Evolutionary conservation across 2,888 invertebrate genomes (phyloP).

Genomic region (Luperina nickerlii): DNA sequence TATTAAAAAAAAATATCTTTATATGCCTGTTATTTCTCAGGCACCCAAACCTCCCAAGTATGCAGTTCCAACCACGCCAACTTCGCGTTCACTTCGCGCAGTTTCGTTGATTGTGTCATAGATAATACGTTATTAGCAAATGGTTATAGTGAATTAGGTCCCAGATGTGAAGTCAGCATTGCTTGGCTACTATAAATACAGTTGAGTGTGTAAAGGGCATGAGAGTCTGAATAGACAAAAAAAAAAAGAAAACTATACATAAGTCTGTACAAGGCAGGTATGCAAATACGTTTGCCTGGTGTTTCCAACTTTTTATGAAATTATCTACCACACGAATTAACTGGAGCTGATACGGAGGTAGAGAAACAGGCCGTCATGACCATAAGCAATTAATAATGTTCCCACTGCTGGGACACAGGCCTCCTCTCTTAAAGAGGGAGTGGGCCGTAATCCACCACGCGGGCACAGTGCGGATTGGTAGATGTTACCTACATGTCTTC

Average conservation of each 20-base stretch:
- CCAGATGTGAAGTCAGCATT: no score
- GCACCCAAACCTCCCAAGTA: not conserved
- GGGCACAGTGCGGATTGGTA: no score
- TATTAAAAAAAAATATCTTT: not conserved
- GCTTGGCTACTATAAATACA: no score
- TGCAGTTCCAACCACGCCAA: not conserved
- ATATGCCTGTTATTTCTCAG: not conserved
- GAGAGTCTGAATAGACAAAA: not conserved
- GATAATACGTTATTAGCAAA: no score
- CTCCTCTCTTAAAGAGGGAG: no score
- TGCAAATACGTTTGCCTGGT: conserved; percentile 48
- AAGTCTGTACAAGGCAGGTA: conserved; percentile 62
- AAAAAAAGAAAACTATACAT: conserved; percentile 61
- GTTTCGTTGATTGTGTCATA: no score
- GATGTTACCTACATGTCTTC: not conserved
- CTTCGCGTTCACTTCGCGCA: no score
- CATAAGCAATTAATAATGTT: no score
- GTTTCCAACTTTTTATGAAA: conserved; percentile 28
- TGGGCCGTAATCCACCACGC: no score
- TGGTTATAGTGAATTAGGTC: no score
- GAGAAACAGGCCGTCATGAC: not conserved
- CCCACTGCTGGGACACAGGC: no score
- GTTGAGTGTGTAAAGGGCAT: no score
- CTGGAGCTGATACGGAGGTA: not conserved
- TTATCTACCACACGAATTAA: not conserved